Evolutionary conservation across 1,140 invertebrate species (phyloP), one percentile per base, ranked within the genome.

Genomic region (Philaenus spumarius): DNA sequence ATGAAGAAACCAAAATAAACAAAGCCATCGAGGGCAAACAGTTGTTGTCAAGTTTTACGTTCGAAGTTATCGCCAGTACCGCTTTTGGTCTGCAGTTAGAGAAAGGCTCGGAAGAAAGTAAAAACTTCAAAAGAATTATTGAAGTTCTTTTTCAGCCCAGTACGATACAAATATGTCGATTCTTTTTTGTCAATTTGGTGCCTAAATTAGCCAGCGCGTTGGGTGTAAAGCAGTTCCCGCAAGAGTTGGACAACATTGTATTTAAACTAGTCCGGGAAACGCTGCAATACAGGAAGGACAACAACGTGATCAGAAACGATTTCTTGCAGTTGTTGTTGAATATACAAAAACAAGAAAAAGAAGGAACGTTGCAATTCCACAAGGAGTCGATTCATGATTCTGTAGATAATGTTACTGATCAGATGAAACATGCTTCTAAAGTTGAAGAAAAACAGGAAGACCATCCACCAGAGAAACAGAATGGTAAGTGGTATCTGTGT

Each of bases 11-110:
- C 1, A 40, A 53, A 39, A 37, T 19, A 14, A 19, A 39, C 23
- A 7, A 24, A 34, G 23, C 42, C 2, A 4, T 50, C 2, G 46
- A 58, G 39, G 56, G 34, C 1, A 54, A 43, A 53, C 19, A 12
- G 1, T 12, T 59, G 17, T 14, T 50, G 5, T 26, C 23, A 1
- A 39, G 77, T 7, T 82, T 77, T 55, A 76, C 81, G 0, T 82
- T 77, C 35, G 82, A 84, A 63, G 79, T 84, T 3, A 81, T 82
- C 22, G 79, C 78, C 0, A 73, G 71, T 0, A 73, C 71, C 4
- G 78, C 76, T 12, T 82, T 82, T 65, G 80, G 81, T 24, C 45
- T 60, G 11, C 19, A 48, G 20, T 30, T 42, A 15, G 35, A 46
- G 12, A 30, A 23, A 4, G 20, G 20, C 22, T 23, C 4, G 9